Evolutionary conservation across 2,888 invertebrate species (phyloP).

Genomic region (Parochlus steinenii): DNA sequence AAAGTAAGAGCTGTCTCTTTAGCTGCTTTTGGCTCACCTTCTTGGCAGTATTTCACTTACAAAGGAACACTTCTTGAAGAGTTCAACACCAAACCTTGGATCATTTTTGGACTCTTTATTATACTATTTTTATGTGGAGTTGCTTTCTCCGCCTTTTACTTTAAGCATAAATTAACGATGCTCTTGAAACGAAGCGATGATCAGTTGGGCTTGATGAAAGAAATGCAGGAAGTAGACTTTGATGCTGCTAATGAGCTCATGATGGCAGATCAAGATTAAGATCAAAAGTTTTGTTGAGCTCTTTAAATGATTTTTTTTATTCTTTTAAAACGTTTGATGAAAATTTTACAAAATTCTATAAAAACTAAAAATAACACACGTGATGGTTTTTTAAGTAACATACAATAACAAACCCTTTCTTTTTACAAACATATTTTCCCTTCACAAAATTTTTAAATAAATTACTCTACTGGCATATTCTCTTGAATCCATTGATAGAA

Average conservation of each 20-base stretch:
- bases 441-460: conserved; percentile 1
- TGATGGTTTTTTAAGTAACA: conserved; percentile 1
- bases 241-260: too few relatives aligned
- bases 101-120: neutral
- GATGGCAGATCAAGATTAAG: too few relatives aligned
- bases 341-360: neutral
- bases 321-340: neutral
- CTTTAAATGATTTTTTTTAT: neutral
- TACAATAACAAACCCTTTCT: neutral
- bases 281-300: neutral
- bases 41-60: conserved; percentile 14
- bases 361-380: neutral
- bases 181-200: neutral
- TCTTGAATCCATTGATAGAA: conserved; percentile 61
- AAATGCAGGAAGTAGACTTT: neutral
- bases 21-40: conserved; percentile 34
- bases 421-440: neutral
- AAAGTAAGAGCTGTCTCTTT: conserved; percentile 41
- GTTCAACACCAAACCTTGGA: neutral
- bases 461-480: conserved; percentile 38
- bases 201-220: neutral
- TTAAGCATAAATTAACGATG: conserved; percentile 2
- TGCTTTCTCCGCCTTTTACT: neutral
- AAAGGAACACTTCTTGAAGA: too few relatives aligned
- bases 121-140: neutral